Evolutionary conservation across 2,797 vertebrate genomes (phyloP), one percentile per base, ranked within the genome.

Genomic region (Enteromius thamalakanensis): DNA sequence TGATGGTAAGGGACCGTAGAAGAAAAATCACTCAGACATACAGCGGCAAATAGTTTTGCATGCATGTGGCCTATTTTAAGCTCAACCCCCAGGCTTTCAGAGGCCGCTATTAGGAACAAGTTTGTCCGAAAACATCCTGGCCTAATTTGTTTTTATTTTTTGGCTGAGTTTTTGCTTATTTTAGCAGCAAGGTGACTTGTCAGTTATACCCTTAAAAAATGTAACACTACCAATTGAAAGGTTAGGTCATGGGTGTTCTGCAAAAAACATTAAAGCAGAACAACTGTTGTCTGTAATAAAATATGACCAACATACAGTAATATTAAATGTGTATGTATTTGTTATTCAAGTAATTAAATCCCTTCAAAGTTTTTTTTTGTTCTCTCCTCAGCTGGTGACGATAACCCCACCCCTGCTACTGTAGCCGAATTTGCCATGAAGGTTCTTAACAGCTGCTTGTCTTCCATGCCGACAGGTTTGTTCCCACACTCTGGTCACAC

Each of bases 381-480:
- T 4, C 69, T 4, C 26, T 7, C 37, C 40, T 23, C 89, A 99
- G 98, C 95, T 1, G 96, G 96, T 90, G 97, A 99, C 88, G 97
- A 98, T 79, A 93, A 91, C 42, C 80, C 96, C 83, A 97, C 95
- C 0, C 95, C 96, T 76, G 94, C 96, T 87, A 92, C 94, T 40
- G 94, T 98, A 64, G 92, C 96, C 0, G 97, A 98, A 86, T 95
- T 95, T 0, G 95, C 96, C 19, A 92, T 97, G 84, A 95, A 93
- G 81, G 94, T 98, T 69, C 94, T 99, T 67, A 93, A 92, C 83
- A 91, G 92, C 90, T 99, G 97, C 87, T 91, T 99, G 85, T 95
- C 96, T 58, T 92, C 93, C 87, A 99, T 99, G 98, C 97, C 98
- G 51, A 84, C 95, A 95, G 97, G 98, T 99, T 94, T 85, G 89